Evolutionary conservation across 2,888 invertebrate genomes (phyloP).

Genomic region (Papilio demoleus): DNA sequence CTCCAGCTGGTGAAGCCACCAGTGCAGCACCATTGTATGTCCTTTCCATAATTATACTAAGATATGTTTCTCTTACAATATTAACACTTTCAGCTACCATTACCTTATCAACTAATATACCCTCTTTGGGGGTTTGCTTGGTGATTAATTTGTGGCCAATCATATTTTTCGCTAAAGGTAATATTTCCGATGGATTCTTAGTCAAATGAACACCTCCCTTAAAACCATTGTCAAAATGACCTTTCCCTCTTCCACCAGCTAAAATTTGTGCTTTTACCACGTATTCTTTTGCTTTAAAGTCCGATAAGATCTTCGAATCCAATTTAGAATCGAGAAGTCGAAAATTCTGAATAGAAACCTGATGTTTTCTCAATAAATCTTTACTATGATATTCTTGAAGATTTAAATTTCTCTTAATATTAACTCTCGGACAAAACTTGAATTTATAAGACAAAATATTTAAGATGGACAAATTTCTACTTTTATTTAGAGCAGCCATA

Average conservation of each 20-base stretch:
- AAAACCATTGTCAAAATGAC: conserved; percentile 97
- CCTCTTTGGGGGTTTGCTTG: conserved; percentile 97
- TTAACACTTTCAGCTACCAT: conserved; percentile 99
- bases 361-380: conserved; percentile 92
- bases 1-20: conserved; percentile 98
- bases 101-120: conserved; percentile 96
- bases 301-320: conserved; percentile 83
- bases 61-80: conserved; percentile 96
- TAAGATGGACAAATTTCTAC: conserved; percentile 60
- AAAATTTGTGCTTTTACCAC: conserved; percentile 99
- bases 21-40: conserved; percentile 96
- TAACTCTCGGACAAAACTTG: conserved; percentile 59
- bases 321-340: conserved; percentile 89
- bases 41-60: conserved; percentile 98
- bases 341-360: conserved; percentile 94
- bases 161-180: conserved; percentile 92
- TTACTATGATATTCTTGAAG: conserved; percentile 99
- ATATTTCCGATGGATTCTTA: conserved; percentile 89
- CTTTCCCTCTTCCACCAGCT: conserved; percentile 99
- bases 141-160: conserved; percentile 96
- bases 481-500: conserved; percentile 74
- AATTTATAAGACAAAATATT: conserved; percentile 57
- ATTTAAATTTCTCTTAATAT: conserved; percentile 88
- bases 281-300: conserved; percentile 94
- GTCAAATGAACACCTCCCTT: conserved; percentile 99